Evolutionary conservation across 2,797 vertebrate species (phyloP).

Genomic region (Cetoscarus ocellatus): DNA sequence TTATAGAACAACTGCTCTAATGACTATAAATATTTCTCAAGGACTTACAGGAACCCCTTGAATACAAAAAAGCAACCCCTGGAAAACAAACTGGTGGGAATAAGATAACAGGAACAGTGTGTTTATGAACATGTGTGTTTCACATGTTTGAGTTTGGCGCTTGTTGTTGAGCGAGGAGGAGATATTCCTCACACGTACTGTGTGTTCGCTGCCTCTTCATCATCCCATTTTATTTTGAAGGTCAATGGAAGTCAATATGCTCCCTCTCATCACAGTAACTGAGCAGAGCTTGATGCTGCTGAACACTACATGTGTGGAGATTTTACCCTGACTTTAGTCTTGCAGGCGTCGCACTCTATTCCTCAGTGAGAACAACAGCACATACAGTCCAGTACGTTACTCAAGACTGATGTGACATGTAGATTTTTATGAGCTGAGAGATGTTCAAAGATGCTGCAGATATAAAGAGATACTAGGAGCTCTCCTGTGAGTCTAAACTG

Average conservation of each 20-base stretch:
- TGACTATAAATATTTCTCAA: too few relatives aligned
- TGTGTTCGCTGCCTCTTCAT: too few relatives aligned
- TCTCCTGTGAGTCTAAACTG: not conserved
- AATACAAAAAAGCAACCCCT: too few relatives aligned
- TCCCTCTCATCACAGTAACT: not conserved
- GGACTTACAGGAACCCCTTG: too few relatives aligned
- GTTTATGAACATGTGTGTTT: too few relatives aligned
- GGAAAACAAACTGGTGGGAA: too few relatives aligned
- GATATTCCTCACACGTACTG: too few relatives aligned
- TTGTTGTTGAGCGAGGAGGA: too few relatives aligned
- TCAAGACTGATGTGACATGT: not conserved
- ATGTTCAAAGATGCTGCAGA: not conserved
- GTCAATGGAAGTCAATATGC: slow-evolving; percentile 12
- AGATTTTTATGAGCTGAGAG: not conserved
- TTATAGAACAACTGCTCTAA: too few relatives aligned
- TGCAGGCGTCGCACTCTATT: not conserved
- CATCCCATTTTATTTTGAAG: slow-evolving; percentile 24
- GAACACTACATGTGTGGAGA: rapidly evolving
- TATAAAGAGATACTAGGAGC: not conserved
- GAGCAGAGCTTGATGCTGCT: not conserved
- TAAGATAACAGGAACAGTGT: too few relatives aligned
- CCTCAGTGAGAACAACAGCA: not conserved
- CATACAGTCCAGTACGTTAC: rapidly evolving
- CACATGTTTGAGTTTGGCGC: too few relatives aligned
- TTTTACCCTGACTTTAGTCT: not conserved